Evolutionary conservation across 1,140 invertebrate species (phyloP).

Genomic region (Dendrolimus kikuchii): DNA sequence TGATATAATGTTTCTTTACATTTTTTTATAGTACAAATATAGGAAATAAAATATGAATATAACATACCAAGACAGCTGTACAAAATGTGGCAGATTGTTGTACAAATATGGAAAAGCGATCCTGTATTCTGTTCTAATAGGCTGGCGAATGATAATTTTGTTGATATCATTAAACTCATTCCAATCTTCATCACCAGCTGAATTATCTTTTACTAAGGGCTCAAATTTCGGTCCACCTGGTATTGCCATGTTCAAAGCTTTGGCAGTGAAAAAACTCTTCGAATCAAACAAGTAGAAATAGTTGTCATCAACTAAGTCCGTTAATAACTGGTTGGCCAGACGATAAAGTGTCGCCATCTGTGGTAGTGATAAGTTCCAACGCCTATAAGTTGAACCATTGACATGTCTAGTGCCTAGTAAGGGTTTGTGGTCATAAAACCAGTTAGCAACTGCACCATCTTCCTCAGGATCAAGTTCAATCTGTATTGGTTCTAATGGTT

Average conservation of each 20-base stretch:
- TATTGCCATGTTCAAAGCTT: conserved; percentile 99
- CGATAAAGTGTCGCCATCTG: conserved; percentile 98
- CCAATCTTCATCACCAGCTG: conserved; percentile 99
- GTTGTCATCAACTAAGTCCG: conserved; percentile 98
- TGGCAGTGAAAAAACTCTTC: conserved; percentile 99
- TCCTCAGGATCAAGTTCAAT: conserved; percentile 98
- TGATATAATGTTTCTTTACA: too few species aligned
- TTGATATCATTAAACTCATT: conserved; percentile 99
- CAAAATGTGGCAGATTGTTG: conserved; percentile 98
- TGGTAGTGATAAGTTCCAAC: conserved; percentile 95
- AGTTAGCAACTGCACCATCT: conserved; percentile 91
- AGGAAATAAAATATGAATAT: conserved; percentile 8
- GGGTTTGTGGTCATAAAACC: conserved; percentile 99
- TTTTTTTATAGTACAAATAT: neutral
- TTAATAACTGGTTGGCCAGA: conserved; percentile 97
- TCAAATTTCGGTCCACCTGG: conserved; percentile 99
- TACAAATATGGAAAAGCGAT: conserved; percentile 99
- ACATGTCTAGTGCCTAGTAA: conserved; percentile 93
- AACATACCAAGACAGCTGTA: conserved; percentile 93
- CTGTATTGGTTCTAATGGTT: conserved; percentile 98
- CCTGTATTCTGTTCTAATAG: conserved; percentile 98
- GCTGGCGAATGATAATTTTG: conserved; percentile 99
- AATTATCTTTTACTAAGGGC: conserved; percentile 98
- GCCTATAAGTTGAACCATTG: conserved; percentile 97
- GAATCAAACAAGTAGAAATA: conserved; percentile 99